Evolutionary conservation across 2,888 invertebrate species (phyloP).

Genomic region (Ligdia adustata): DNA sequence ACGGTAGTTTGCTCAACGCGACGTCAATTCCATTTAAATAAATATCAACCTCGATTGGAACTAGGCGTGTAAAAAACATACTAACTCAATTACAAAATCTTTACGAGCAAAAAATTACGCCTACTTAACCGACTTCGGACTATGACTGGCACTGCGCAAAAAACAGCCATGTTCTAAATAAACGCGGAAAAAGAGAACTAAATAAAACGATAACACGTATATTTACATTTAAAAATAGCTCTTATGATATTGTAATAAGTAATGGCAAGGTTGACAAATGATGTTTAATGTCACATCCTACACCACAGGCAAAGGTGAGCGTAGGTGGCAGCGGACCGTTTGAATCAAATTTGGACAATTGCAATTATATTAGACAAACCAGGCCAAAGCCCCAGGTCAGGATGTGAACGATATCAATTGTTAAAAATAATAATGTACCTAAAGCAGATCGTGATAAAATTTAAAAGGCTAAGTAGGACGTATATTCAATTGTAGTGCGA

Average conservation of each 20-base stretch:
- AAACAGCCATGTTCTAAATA: constrained; percentile 32
- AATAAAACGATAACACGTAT: constrained; percentile 3
- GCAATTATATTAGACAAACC: constrained; percentile 43
- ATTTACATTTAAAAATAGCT: constrained; percentile 19
- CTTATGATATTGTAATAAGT: constrained; percentile 24
- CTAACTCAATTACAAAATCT: constrained; percentile 19
- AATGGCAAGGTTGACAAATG: constrained; percentile 18
- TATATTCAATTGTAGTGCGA: constrained; percentile 19
- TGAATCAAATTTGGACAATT: constrained; percentile 60
- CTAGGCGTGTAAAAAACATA: neutral
- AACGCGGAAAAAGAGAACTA: constrained; percentile 19
- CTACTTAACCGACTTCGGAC: constrained; percentile 28
- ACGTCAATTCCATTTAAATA: constrained; percentile 11
- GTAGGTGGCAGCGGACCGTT: constrained; percentile 36
- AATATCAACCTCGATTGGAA: constrained; percentile 8
- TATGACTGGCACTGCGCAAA: constrained; percentile 32
- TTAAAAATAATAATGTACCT: constrained; percentile 47
- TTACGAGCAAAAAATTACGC: constrained; percentile 25
- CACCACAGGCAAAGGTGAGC: constrained; percentile 37
- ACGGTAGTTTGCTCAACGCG: too few species aligned
- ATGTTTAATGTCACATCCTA: constrained; percentile 42
- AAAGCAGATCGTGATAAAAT: too few species aligned
- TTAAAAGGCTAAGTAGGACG: constrained; percentile 33
- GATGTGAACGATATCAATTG: constrained; percentile 50
- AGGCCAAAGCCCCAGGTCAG: constrained; percentile 58